phyloP scores from a whole-genome alignment of 2,113 vertebrate species.

The Anser brachyrhynchus region DNA sequence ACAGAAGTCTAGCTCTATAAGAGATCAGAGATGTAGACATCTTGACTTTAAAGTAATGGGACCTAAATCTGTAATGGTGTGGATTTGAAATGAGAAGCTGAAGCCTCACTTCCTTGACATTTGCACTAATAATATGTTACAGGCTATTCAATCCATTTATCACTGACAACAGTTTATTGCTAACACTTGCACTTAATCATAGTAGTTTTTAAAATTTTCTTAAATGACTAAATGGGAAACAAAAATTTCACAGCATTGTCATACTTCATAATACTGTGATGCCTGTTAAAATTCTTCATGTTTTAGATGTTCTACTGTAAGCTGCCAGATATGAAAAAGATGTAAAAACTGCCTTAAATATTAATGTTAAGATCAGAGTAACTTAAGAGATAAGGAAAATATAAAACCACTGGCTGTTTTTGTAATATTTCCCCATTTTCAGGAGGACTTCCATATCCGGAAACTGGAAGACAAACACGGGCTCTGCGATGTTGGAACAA shows the following conservation, averaged over 20 bases:
- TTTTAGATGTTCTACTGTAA: background rate
- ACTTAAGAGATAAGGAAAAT: background rate
- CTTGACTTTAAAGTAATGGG: background rate
- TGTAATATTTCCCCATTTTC: constrained; percentile 56
- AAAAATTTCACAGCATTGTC: background rate
- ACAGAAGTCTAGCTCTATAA: background rate
- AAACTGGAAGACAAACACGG: constrained; percentile 99
- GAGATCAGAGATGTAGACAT: background rate
- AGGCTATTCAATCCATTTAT: background rate
- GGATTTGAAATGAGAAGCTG: background rate
- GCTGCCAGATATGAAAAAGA: background rate
- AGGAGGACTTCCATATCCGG: constrained; percentile 99
- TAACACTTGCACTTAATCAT: background rate
- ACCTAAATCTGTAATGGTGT: background rate
- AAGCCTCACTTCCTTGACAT: background rate
- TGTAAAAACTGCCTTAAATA: background rate
- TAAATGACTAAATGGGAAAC: background rate
- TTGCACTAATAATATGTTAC: background rate
- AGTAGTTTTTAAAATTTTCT: background rate
- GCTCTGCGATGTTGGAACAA: constrained; percentile 98
- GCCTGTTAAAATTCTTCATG: rapidly evolving
- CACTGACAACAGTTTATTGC: background rate
- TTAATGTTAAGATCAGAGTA: background rate
- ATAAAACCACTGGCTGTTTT: background rate
- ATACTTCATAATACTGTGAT: background rate